Conservation (phyloP, 2,113 vertebrate genomes). For the Pangasianodon hypophthalmus region DNA sequence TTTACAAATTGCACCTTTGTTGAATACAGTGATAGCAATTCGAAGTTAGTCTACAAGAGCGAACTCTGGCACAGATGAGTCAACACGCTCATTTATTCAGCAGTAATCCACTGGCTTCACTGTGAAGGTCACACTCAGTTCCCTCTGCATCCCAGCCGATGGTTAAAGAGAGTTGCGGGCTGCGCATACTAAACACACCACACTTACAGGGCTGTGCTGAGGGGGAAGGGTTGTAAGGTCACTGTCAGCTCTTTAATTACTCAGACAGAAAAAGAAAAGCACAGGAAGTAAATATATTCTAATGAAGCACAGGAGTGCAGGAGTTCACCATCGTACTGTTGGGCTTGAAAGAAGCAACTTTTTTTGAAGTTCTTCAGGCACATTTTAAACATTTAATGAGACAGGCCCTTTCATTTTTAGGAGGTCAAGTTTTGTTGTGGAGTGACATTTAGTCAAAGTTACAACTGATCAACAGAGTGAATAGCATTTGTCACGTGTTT, state of each 20-base stretch:
- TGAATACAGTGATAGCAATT: neutral
- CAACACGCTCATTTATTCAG: constrained; percentile 47
- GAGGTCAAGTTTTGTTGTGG: neutral
- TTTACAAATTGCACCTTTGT: neutral
- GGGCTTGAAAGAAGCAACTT: constrained; percentile 8
- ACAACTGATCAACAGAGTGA: neutral
- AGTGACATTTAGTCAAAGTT: neutral
- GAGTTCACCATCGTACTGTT: neutral
- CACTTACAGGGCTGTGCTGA: constrained; percentile 9
- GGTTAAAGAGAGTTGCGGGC: constrained; percentile 25
- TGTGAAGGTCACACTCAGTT: constrained; percentile 55
- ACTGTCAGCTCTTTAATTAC: constrained; percentile 51
- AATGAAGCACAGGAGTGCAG: constrained; percentile 43
- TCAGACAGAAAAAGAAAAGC: constrained; percentile 36
- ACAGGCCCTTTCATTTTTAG: neutral
- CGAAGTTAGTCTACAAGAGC: constrained; percentile 9
- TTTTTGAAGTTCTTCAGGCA: neutral
- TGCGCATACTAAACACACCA: constrained; percentile 51
- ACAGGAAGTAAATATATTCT: constrained; percentile 50
- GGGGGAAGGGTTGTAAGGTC: constrained; percentile 31
- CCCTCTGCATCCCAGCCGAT: constrained; percentile 42
- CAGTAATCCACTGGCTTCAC: constrained; percentile 51
- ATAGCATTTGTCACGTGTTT: neutral
- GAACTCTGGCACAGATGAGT: constrained; percentile 33
- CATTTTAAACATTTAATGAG: constrained; percentile 13